Evolutionary conservation across 2,797 vertebrate species (phyloP).

Genomic region (Spinus pinus): DNA sequence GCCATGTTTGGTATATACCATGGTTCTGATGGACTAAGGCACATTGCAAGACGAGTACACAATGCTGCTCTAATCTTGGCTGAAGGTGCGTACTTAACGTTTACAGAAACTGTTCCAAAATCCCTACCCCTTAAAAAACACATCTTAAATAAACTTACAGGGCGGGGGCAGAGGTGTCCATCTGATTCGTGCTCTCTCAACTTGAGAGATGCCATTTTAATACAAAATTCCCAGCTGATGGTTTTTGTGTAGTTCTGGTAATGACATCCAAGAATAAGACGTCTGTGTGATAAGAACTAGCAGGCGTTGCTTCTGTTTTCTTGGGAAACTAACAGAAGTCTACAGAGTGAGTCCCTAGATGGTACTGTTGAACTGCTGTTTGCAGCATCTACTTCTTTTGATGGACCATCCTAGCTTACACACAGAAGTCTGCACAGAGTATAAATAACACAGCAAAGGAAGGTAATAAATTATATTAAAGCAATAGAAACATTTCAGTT

Average conservation of each 20-base stretch:
- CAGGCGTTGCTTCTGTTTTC: background rate
- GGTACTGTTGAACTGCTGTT: background rate
- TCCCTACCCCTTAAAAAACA: background rate
- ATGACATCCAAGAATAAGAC: background rate
- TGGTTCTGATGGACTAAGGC: constrained; percentile 88
- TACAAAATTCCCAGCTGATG: background rate
- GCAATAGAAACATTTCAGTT: background rate
- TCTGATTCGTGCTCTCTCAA: background rate
- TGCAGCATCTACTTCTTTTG: background rate
- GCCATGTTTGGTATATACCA: constrained; percentile 95
- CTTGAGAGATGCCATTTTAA: background rate
- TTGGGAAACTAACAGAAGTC: background rate
- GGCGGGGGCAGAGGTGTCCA: accelerated
- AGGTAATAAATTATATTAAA: background rate
- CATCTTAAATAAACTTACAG: background rate
- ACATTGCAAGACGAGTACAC: constrained; percentile 92
- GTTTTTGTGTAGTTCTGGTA: background rate
- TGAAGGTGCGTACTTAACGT: constrained; percentile 81
- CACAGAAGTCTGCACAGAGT: background rate
- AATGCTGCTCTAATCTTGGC: constrained; percentile 90
- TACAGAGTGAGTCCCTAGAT: background rate
- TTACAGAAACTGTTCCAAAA: background rate
- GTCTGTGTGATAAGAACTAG: background rate
- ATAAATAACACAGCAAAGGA: background rate
- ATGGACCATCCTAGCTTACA: background rate